Evolutionary conservation across 2,113 vertebrate species (phyloP).

Genomic region (Zosterops lateralis): DNA sequence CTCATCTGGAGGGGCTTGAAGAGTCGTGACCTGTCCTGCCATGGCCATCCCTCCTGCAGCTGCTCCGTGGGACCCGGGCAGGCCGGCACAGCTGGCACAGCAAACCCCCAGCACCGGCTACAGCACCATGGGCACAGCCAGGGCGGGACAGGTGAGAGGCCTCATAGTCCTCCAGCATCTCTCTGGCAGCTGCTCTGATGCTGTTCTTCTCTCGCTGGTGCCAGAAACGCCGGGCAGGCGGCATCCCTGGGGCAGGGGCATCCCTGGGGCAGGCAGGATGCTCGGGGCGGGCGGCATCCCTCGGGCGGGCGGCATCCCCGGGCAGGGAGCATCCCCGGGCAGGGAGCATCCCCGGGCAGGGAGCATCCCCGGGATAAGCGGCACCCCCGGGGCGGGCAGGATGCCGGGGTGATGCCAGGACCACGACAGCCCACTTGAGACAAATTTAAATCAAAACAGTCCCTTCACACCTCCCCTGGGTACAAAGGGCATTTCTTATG

Average conservation of each 20-base stretch:
- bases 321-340: no score
- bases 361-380: no score
- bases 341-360: no score
- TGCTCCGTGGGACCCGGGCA: fast-evolving
- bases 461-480: fast-evolving
- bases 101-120: no score
- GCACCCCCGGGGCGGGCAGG: no score
- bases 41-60: not conserved
- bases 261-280: no score
- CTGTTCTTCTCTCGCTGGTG: not conserved
- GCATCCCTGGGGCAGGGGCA: no score
- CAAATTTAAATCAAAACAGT: not conserved
- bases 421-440: no score
- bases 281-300: no score
- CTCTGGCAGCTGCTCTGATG: fast-evolving
- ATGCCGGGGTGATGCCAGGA: not conserved
- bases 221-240: not conserved
- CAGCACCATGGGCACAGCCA: fast-evolving
- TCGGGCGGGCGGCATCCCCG: no score
- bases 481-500: not conserved
- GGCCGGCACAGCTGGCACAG: not conserved
- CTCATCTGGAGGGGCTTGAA: not conserved
- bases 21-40: fast-evolving
- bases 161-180: no score
- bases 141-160: fast-evolving